Conservation (phyloP, 2,888 invertebrate genomes). For the Lasius fuliginosus region DNA sequence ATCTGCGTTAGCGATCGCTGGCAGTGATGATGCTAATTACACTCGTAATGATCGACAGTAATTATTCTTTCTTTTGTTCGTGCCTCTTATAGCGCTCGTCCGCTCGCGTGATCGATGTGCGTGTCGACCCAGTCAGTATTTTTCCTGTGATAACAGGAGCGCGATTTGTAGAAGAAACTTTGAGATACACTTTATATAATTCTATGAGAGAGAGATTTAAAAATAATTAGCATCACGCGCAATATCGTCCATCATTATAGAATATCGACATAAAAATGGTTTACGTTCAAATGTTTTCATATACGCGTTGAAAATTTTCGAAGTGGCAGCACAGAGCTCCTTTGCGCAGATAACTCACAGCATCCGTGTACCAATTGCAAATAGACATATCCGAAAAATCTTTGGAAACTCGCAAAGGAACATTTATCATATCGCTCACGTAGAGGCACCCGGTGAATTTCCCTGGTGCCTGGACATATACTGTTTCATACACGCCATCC, state of each 20-base stretch:
- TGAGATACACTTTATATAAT: slow-evolving; percentile 25
- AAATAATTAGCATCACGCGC: not conserved
- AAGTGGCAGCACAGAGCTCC: not conserved
- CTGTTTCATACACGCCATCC: slow-evolving; percentile 5
- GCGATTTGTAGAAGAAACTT: slow-evolving; percentile 15
- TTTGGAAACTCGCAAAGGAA: slow-evolving; percentile 16
- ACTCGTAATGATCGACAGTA: slow-evolving; percentile 47
- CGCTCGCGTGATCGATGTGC: slow-evolving; percentile 51
- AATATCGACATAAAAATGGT: not conserved
- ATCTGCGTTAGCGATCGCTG: slow-evolving; percentile 22
- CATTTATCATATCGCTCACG: slow-evolving; percentile 42
- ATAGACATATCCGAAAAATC: not conserved
- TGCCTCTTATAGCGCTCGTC: slow-evolving; percentile 25
- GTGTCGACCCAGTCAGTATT: slow-evolving; percentile 40
- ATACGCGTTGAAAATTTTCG: not conserved
- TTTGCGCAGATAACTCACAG: not conserved
- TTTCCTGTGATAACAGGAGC: slow-evolving; percentile 46
- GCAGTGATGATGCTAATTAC: slow-evolving; percentile 38
- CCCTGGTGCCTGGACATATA: slow-evolving; percentile 41
- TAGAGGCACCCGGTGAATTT: slow-evolving; percentile 39
- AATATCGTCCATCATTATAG: not conserved
- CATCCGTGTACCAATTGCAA: not conserved
- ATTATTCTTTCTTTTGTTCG: slow-evolving; percentile 40
- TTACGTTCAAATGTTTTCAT: not conserved
- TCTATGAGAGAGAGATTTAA: slow-evolving; percentile 6